These are phyloP conservation scores for Oreochromis aureus DNA, from an alignment of 2,113 vertebrate species.

Conservation along the genomic window DNA sequence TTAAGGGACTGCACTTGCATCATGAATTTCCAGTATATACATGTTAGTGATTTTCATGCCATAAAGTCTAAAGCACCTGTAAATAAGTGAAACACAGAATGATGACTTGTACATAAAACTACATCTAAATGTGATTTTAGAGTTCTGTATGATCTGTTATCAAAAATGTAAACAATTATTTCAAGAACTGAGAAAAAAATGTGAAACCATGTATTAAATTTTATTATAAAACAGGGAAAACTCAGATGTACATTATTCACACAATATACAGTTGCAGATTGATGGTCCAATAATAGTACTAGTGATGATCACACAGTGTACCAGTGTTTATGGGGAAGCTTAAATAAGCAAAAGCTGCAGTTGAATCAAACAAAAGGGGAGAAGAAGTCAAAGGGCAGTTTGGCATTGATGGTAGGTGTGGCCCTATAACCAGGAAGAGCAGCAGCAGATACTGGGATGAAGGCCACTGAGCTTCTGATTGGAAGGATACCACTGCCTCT, in stretches of 20 bases:
- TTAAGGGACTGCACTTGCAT: not conserved
- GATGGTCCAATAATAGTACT: fast-evolving
- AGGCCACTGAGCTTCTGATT: constrained; percentile 76
- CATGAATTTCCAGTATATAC: not conserved
- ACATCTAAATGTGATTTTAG: not conserved
- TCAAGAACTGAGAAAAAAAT: not conserved
- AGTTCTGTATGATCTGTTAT: not conserved
- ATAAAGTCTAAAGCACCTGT: not conserved
- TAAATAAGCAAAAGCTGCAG: not conserved
- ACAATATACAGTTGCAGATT: not conserved
- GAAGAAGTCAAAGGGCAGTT: constrained; percentile 89
- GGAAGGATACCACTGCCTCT: constrained; percentile 47
- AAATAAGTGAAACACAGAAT: not conserved
- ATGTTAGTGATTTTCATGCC: not conserved
- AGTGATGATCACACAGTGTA: not conserved
- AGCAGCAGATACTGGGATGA: constrained; percentile 78
- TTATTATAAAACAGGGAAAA: not conserved
- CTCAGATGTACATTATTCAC: not conserved
- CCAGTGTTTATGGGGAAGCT: not conserved
- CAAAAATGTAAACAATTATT: not conserved
- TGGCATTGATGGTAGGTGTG: constrained; percentile 80
- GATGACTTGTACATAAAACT: not conserved
- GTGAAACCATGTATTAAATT: not conserved
- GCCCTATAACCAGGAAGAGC: constrained; percentile 82
- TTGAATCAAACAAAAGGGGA: constrained; percentile 81